Evolutionary conservation across 2,888 invertebrate species (phyloP).

Genomic region (Trypoxylon attenuatum): DNA sequence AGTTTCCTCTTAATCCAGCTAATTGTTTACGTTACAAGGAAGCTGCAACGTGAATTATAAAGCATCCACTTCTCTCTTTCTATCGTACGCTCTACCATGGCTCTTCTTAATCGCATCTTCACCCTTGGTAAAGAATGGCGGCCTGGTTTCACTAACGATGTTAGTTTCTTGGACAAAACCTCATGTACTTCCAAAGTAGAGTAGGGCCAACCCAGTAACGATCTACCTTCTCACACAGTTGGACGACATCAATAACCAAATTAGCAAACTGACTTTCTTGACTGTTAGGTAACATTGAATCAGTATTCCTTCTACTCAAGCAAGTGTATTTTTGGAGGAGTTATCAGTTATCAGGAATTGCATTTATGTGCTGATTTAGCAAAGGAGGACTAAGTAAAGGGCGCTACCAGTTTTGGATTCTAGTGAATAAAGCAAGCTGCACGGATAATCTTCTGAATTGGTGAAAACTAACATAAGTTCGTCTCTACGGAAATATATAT

Average conservation of each 20-base stretch:
- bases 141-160: slow-evolving; percentile 67
- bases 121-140: slow-evolving; percentile 59
- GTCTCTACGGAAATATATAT: too few relatives aligned
- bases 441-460: too few relatives aligned
- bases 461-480: too few relatives aligned
- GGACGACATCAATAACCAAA: slow-evolving; percentile 13
- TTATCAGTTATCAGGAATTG: too few relatives aligned
- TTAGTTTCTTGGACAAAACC: slow-evolving; percentile 46
- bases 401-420: too few relatives aligned
- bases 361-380: too few relatives aligned
- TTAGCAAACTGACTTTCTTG: slow-evolving; percentile 22
- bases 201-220: slow-evolving; percentile 18
- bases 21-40: slow-evolving; percentile 71
- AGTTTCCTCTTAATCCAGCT: slow-evolving; percentile 65
- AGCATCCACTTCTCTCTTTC: slow-evolving; percentile 39
- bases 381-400: too few relatives aligned
- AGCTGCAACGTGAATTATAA: slow-evolving; percentile 69
- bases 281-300: background rate
- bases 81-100: slow-evolving; percentile 18
- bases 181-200: slow-evolving; percentile 22
- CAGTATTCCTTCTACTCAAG: too few relatives aligned
- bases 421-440: too few relatives aligned
- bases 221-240: slow-evolving; percentile 15
- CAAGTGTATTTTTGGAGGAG: too few relatives aligned
- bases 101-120: slow-evolving; percentile 61